phyloP scores from a whole-genome alignment of 2,888 invertebrate species.

The Drosophila mettleri region DNA sequence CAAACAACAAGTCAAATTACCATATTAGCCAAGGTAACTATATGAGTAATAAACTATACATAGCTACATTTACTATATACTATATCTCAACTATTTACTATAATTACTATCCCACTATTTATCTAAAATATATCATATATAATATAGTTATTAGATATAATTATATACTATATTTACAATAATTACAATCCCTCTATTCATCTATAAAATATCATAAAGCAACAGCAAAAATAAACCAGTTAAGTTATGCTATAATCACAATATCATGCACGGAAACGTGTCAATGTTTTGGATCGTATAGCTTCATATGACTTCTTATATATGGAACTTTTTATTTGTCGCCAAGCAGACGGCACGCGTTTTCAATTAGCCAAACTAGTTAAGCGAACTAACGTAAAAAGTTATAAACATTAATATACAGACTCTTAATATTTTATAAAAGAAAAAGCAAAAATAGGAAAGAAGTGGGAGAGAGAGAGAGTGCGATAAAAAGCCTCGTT shows the following conservation, averaged over 20 bases:
- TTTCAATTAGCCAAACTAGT: conserved; percentile 31
- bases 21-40: background rate
- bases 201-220: background rate
- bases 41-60: background rate
- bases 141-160: no score
- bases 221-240: conserved; percentile 10
- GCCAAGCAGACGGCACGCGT: conserved; percentile 30
- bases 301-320: background rate
- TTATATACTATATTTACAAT: background rate
- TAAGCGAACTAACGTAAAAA: conserved; percentile 12
- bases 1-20: conserved; percentile 15
- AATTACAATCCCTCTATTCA: background rate
- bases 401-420: conserved; percentile 1
- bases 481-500: conserved; percentile 35
- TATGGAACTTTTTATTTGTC: conserved; percentile 3
- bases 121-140: no score
- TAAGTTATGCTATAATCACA: conserved; percentile 37
- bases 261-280: conserved; percentile 36
- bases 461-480: background rate
- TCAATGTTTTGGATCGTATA: conserved; percentile 15
- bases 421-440: conserved; percentile 21
- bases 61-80: background rate
- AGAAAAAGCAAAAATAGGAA: background rate
- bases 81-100: background rate
- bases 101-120: no score